Evolutionary conservation across 2,888 invertebrate genomes (phyloP).

Genomic region (Drosophila tripunctata): DNA sequence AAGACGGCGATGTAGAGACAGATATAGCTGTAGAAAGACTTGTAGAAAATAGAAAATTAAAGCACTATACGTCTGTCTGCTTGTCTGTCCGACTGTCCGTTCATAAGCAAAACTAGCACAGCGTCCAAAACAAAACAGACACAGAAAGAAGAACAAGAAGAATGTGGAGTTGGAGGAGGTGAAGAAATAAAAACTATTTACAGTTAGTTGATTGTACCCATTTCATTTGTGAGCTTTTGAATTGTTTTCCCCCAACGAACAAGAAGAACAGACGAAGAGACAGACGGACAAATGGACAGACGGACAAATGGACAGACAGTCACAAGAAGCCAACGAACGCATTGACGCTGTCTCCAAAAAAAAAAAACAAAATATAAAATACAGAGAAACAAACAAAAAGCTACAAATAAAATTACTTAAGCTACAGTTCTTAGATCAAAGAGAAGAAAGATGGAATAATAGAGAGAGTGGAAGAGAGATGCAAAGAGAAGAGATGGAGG

Average conservation of each 20-base stretch:
- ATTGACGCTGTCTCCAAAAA: conserved; percentile 62
- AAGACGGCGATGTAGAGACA: neutral
- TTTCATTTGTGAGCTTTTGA: conserved; percentile 76
- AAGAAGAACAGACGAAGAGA: conserved; percentile 34
- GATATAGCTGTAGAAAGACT: conserved; percentile 4
- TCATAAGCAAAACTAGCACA: conserved; percentile 59
- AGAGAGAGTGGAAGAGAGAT: neutral
- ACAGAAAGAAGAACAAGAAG: conserved; percentile 1
- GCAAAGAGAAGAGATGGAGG: conserved; percentile 10
- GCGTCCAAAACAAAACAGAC: conserved; percentile 38
- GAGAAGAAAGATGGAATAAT: neutral
- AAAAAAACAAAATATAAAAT: conserved; percentile 37
- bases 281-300: conserved; percentile 4
- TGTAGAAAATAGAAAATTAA: conserved; percentile 74
- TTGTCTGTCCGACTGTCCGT: conserved; percentile 5
- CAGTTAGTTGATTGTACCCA: conserved; percentile 80
- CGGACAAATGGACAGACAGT: conserved; percentile 24
- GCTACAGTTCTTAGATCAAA: conserved; percentile 21
- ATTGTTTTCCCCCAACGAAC: conserved; percentile 69
- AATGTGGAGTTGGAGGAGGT: conserved; percentile 34
- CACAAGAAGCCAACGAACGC: conserved; percentile 79
- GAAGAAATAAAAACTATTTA: conserved; percentile 65
- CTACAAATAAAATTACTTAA: conserved; percentile 24
- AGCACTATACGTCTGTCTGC: conserved; percentile 43
- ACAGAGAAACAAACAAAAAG: conserved; percentile 14